A percentile compares a stretch with the other conserved stretches of the same genome.
phyloP scores from a whole-genome alignment of 2,797 vertebrate genomes.

The Pseudopleuronectes americanus region DNA sequence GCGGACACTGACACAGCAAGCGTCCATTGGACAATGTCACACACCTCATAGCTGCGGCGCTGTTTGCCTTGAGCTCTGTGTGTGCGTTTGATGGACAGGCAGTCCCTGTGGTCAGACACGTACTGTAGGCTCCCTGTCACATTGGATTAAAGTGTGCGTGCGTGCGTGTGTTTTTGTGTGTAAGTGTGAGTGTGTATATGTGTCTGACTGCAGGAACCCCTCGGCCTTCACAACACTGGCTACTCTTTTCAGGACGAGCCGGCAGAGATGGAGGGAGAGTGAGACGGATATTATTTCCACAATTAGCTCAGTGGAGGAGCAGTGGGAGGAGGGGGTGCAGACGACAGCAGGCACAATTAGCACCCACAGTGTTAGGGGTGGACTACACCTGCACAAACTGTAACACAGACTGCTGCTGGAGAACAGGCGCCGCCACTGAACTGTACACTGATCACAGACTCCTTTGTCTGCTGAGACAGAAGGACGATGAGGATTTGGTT shows the following conservation, averaged over 20 bases:
- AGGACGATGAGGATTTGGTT: too few species aligned
- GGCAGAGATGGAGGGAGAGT: conserved; percentile 6
- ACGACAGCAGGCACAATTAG: not conserved
- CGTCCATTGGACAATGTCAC: conserved; percentile 75
- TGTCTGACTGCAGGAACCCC: conserved; percentile 43
- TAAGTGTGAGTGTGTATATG: conserved; percentile 38
- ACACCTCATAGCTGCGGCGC: conserved; percentile 58
- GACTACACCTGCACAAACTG: not conserved
- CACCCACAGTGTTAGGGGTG: not conserved
- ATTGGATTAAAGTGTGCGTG: conserved; percentile 69
- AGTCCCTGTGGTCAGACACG: conserved; percentile 74
- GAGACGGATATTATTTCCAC: not conserved
- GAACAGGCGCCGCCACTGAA: not conserved
- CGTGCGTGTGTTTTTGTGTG: conserved; percentile 46
- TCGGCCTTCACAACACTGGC: conserved; percentile 57
- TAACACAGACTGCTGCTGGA: not conserved
- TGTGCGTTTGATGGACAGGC: conserved; percentile 72
- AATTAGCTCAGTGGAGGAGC: not conserved
- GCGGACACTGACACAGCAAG: conserved; percentile 51
- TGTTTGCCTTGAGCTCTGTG: conserved; percentile 66
- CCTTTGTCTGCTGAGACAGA: not conserved
- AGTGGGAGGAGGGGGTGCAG: not conserved
- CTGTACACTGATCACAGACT: not conserved
- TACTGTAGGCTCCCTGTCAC: conserved; percentile 84
- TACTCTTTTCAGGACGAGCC: conserved; percentile 52